These are phyloP conservation scores for Willowsia nigromaculata DNA, from an alignment of 2,888 invertebrate genomes.

Conservation along the genomic window DNA sequence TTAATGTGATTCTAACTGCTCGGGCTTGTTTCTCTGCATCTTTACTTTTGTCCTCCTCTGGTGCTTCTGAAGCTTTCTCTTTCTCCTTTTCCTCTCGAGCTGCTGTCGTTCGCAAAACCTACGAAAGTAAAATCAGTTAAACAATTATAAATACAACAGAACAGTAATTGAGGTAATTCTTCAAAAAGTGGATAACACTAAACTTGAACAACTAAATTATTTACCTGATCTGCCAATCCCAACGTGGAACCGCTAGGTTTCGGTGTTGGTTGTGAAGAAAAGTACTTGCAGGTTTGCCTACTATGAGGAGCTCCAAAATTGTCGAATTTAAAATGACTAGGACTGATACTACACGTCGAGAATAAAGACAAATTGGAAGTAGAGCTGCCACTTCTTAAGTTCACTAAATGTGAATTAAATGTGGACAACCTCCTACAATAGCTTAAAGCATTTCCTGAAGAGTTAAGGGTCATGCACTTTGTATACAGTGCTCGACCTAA, in stretches of 20 bases:
- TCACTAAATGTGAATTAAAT: background rate
- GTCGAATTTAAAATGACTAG: constrained; percentile 22
- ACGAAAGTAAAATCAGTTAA: too few species aligned
- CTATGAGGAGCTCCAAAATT: background rate
- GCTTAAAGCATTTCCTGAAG: background rate
- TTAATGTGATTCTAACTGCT: constrained; percentile 84
- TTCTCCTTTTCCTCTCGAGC: constrained; percentile 56
- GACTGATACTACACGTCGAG: background rate
- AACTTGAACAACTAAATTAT: too few species aligned
- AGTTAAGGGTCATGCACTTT: background rate
- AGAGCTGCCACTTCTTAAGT: background rate
- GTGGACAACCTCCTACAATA: background rate
- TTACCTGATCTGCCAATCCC: constrained; percentile 72
- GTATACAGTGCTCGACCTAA: background rate
- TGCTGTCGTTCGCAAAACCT: constrained; percentile 57
- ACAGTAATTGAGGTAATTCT: too few species aligned
- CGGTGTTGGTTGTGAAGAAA: constrained; percentile 35
- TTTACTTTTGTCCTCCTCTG: constrained; percentile 82
- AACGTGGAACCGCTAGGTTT: constrained; percentile 28
- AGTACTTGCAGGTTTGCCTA: constrained; percentile 12
- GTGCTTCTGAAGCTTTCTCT: constrained; percentile 76
- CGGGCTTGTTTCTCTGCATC: constrained; percentile 87
- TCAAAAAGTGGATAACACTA: too few species aligned
- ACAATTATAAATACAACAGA: too few species aligned
- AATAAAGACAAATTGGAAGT: background rate